A percentile compares a stretch with the other conserved stretches of the same genome.
phyloP scores from a whole-genome alignment of 2,888 invertebrate species.

The Alcis repandata region DNA sequence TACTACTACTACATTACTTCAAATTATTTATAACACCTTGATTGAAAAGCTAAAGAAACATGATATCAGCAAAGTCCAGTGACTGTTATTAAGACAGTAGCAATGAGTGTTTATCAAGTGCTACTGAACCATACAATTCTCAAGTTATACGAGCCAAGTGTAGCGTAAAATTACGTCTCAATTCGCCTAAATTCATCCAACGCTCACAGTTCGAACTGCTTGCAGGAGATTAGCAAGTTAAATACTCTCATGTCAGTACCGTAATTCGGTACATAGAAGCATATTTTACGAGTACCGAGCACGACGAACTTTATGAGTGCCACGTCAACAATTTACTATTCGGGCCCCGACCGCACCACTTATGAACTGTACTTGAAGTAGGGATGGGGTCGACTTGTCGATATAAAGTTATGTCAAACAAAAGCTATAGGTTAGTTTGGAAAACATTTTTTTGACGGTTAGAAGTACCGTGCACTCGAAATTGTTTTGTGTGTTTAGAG shows the following conservation, averaged over 20 bases:
- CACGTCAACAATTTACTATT: constrained; percentile 59
- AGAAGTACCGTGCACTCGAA: no score
- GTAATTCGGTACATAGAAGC: constrained; percentile 39
- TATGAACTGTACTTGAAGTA: constrained; percentile 54
- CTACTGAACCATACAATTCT: neutral
- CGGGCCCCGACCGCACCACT: constrained; percentile 54
- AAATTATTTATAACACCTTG: no score
- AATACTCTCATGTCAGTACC: constrained; percentile 36
- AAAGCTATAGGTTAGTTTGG: neutral
- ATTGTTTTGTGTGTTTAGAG: no score
- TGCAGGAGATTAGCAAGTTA: constrained; percentile 45
- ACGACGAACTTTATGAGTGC: constrained; percentile 57
- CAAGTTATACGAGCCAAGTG: neutral
- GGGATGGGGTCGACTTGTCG: constrained; percentile 25
- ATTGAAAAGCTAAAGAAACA: no score
- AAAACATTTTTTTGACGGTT: neutral
- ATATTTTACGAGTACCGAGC: constrained; percentile 54
- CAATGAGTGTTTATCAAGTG: no score
- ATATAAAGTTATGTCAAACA: constrained; percentile 20
- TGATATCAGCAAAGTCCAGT: no score
- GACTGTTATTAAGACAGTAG: no score
- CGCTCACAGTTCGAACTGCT: constrained; percentile 34
- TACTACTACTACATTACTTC: no score
- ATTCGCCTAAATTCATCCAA: constrained; percentile 26
- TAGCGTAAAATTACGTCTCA: constrained; percentile 11